Percentiles rank a stretch among this genome's conserved stretches.
Evolutionary conservation across 2,888 invertebrate species (phyloP).

Genomic region (Drosophila mulleri): DNA sequence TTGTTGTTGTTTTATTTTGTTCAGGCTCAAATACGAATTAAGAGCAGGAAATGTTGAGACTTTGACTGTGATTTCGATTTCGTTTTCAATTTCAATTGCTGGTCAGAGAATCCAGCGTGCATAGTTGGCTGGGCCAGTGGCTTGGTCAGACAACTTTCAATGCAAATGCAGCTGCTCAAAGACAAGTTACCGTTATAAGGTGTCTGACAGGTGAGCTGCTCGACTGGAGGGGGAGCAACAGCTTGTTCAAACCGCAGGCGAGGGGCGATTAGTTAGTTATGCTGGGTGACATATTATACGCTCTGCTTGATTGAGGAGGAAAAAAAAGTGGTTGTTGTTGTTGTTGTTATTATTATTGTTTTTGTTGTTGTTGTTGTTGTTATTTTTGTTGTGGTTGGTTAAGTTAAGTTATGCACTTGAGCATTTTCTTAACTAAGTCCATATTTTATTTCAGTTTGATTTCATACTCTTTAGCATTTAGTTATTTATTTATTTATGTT

Average conservation of each 20-base stretch:
- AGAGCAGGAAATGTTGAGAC: conserved; percentile 23
- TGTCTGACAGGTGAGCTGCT: background rate
- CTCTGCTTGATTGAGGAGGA: conserved; percentile 44
- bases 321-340: conserved; percentile 56
- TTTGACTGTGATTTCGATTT: conserved; percentile 6
- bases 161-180: conserved; percentile 62
- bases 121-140: conserved; percentile 6
- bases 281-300: conserved; percentile 39
- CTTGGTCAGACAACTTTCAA: conserved; percentile 65
- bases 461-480: conserved; percentile 18
- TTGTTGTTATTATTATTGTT: background rate
- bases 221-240: background rate
- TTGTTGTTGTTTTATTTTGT: conserved; percentile 6
- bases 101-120: conserved; percentile 19
- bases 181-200: conserved; percentile 53
- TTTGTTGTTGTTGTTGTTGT: conserved; percentile 48
- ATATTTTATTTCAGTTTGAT: conserved; percentile 32
- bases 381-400: conserved; percentile 37
- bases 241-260: background rate
- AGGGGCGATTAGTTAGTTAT: conserved; percentile 2
- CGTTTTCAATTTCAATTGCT: conserved; percentile 56
- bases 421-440: conserved; percentile 68
- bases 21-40: conserved; percentile 24
- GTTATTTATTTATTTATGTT: conserved; percentile 16
- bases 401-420: conserved; percentile 68